A percentile compares a stretch with the other conserved stretches of the same genome.
These are phyloP conservation scores for Atherinomorus stipes DNA, from an alignment of 2,113 vertebrate genomes.

Conservation along the genomic window DNA sequence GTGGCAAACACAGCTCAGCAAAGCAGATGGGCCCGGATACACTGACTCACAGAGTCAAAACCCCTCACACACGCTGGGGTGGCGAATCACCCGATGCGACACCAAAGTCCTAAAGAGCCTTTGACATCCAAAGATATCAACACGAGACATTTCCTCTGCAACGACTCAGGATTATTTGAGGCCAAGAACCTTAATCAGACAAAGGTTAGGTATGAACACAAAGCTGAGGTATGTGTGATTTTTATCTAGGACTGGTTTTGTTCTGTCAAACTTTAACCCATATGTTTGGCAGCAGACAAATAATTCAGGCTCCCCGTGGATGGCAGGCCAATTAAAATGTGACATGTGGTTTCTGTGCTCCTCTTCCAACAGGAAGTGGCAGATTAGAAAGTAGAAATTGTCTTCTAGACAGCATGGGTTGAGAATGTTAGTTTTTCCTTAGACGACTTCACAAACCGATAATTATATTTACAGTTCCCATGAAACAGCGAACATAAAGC, in stretches of 20 bases:
- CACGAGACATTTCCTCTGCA: conserved; percentile 47
- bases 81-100: conserved; percentile 39
- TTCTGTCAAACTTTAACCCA: conserved; percentile 7
- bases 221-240: not conserved
- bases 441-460: not conserved
- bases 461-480: not conserved
- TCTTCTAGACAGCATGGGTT: not conserved
- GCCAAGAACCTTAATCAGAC: conserved; percentile 13
- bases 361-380: conserved; percentile 18
- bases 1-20: conserved; percentile 52
- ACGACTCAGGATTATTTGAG: conserved; percentile 15
- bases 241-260: not conserved
- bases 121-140: conserved; percentile 63
- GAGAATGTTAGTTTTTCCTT: not conserved
- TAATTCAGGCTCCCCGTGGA: conserved; percentile 13
- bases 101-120: conserved; percentile 57
- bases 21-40: conserved; percentile 43
- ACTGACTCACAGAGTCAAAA: conserved; percentile 63
- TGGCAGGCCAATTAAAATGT: conserved; percentile 37
- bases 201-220: not conserved
- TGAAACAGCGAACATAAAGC: not conserved
- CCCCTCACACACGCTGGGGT: conserved; percentile 21
- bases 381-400: conserved; percentile 18
- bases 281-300: not conserved
- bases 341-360: not conserved